Evolutionary conservation across 64 coral and sea anemone species (phyloP).

Genomic region (Actinia tenebrosa): DNA sequence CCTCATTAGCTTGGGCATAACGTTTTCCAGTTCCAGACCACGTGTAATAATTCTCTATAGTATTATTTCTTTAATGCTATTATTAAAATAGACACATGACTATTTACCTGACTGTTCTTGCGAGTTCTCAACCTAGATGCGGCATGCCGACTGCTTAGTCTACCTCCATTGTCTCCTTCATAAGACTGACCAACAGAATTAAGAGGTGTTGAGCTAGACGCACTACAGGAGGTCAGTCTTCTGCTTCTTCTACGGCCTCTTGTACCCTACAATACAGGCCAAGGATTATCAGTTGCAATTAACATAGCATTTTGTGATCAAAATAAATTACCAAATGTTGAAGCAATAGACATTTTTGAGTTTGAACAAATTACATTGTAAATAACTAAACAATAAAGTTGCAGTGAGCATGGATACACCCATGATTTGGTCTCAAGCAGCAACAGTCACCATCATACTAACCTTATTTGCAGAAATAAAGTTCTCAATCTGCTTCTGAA

Average conservation of each 20-base stretch:
- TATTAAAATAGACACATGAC: too few species aligned
- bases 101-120: conserved; percentile 1
- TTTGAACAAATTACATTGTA: too few species aligned
- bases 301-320: too few species aligned
- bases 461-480: conserved; percentile 20
- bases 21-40: too few species aligned
- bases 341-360: too few species aligned
- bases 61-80: too few species aligned
- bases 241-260: conserved; percentile 23
- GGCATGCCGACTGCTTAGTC: neutral
- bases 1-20: too few species aligned
- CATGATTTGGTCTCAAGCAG: too few species aligned
- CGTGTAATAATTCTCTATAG: too few species aligned
- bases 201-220: neutral
- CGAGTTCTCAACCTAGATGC: neutral
- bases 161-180: conserved; percentile 1
- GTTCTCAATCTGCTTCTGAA: conserved; percentile 24
- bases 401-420: too few species aligned
- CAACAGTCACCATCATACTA: neutral
- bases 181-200: conserved; percentile 1
- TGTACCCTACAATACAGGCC: neutral
- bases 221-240: neutral
- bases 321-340: too few species aligned
- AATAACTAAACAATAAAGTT: too few species aligned
- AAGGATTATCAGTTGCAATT: neutral